These are phyloP conservation scores for Ptilonorhynchus violaceus DNA, from an alignment of 2,113 vertebrate genomes.

Conservation along the genomic window DNA sequence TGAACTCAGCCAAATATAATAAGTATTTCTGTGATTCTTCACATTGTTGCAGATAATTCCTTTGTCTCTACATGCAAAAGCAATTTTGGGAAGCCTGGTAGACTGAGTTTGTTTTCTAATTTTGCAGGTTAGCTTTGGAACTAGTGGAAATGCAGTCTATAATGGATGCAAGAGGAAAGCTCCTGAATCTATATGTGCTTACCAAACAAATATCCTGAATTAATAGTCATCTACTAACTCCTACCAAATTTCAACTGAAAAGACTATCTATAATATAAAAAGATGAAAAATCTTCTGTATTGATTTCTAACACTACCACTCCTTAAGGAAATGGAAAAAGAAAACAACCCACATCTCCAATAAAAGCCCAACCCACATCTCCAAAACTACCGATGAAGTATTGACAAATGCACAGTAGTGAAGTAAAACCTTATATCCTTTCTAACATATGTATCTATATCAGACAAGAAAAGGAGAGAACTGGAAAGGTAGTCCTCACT, in stretches of 20 bases:
- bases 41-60: not conserved
- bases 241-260: not conserved
- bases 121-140: not conserved
- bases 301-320: not conserved
- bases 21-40: not conserved
- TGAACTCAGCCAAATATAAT: not conserved
- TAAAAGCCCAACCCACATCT: not conserved
- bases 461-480: not conserved
- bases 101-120: not conserved
- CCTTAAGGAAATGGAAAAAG: not conserved
- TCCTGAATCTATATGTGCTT: not conserved
- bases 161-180: not conserved
- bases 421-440: not conserved
- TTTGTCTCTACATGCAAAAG: not conserved
- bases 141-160: not conserved
- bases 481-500: not conserved
- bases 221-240: not conserved
- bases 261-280: not conserved
- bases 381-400: not conserved
- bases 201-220: not conserved
- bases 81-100: not conserved
- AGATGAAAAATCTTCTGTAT: not conserved
- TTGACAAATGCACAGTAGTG: accelerated
- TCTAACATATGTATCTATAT: accelerated
- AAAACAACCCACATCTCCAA: not conserved